Evolutionary conservation across 92 coral and sea anemone genomes (phyloP), one percentile per base, ranked within the genome.

Genomic region (Hydrozoanthus gracilis): DNA sequence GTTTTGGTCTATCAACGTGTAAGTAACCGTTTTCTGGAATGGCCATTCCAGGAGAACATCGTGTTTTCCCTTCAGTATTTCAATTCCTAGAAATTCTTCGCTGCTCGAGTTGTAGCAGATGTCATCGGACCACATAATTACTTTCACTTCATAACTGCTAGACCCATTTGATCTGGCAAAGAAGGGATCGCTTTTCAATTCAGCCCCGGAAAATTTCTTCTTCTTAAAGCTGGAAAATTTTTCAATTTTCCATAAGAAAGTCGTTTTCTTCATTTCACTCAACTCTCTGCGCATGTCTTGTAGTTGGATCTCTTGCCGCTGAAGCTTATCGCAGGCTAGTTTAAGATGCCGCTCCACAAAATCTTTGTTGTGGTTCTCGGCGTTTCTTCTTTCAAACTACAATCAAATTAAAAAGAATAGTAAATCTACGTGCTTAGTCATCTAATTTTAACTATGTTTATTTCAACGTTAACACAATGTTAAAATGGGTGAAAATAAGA

Each of bases 41-140:
- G 93, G 93, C 93, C 93, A 91, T 52, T 76, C 64, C 45, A 91
- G 83, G 18, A 88, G 65, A 1, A 90, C 93, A 14, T 91, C 93
- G 13, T 88, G 88, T 51, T 91, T 90, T 18, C 93, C 93, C 3
- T 87, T 78, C 61, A 88, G 86, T 50, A 83, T 70, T 48, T 80
- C 85, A 49, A 80, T 80, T 47, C 74, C 85, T 4, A 80, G 15
- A 65, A 80, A 80, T 16, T 80, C 85, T 2, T 80, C 85, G 9
- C 85, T 80, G 75, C 46, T 80, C 3, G 85, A 80, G 55, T 80
- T 80, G 9, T 80, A 80, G 48, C 85, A 80, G 18, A 80, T 80
- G 47, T 80, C 85, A 49, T 80, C 85, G 3, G 85, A 80, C 85
- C 85, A 80, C 85, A 80, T 80, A 8, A 80, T 58, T 5, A 80